These are phyloP conservation scores for Accipiter virgatus DNA, from an alignment of 2,113 vertebrate genomes.

Conservation along the genomic window DNA sequence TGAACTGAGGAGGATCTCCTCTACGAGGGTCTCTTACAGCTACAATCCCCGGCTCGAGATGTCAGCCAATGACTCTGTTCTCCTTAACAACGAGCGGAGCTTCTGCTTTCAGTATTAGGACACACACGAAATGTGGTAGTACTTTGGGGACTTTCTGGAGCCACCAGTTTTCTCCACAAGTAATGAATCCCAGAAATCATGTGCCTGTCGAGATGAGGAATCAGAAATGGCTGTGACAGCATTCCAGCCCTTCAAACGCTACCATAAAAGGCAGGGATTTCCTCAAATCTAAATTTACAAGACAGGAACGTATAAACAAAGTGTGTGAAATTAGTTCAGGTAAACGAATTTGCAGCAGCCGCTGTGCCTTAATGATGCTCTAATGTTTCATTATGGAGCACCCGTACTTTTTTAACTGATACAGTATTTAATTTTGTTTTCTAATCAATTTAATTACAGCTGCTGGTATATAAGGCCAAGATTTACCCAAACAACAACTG, in stretches of 20 bases:
- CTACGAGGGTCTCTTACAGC: neutral
- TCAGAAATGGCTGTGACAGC: slow-evolving; percentile 53
- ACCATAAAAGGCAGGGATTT: slow-evolving; percentile 59
- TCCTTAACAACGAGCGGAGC: neutral
- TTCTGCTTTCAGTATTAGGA: slow-evolving; percentile 66
- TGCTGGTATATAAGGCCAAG: neutral
- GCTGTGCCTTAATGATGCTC: neutral
- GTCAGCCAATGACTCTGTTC: neutral
- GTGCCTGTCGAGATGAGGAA: slow-evolving; percentile 1
- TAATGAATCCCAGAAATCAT: slow-evolving; percentile 61
- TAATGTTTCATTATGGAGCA: neutral
- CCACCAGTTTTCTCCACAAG: slow-evolving; percentile 43
- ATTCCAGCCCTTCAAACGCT: slow-evolving; percentile 48
- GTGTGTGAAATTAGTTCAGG: slow-evolving; percentile 17
- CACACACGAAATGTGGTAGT: neutral
- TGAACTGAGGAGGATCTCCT: neutral
- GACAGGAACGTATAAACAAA: slow-evolving; percentile 20
- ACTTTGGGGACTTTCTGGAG: slow-evolving; percentile 56
- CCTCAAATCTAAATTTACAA: slow-evolving; percentile 42
- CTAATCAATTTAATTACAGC: neutral
- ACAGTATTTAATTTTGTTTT: neutral
- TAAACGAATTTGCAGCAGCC: neutral
- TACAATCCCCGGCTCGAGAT: neutral
- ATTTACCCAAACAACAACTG: neutral
- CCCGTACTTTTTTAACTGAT: neutral